Evolutionary conservation across 2,888 invertebrate species (phyloP), one percentile per base, ranked within the genome.

Genomic region (Aromia moschata): DNA sequence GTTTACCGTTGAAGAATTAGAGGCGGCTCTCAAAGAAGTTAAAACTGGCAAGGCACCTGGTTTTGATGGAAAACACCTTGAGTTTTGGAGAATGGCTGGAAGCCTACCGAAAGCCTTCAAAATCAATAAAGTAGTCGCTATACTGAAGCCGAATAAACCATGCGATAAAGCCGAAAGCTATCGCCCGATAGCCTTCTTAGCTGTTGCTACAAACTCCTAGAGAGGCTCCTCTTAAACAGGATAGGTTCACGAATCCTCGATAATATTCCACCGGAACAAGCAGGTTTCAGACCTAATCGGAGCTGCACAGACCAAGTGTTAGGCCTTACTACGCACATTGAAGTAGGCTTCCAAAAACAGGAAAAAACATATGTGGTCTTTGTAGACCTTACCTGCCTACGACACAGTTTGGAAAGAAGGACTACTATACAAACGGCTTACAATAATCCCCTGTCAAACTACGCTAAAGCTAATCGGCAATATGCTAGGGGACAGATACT

Each of bases 231-330:
- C 18, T 54, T 30, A 18, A 60, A 63, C 20, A 53, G 60, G 54
- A 61, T 61, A n/a, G 10, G 17, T 25, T 9, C 4, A 41, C 38
- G 14, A 45, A 45, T 40, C 25, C 40, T 46, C 14, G 30, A 37
- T 20, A 9, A 5, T 4, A 16, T 59, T 14, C 58, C 64, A 4
- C 36, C 52, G 20, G 58, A 65, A 47, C 64, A 66, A 44, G 64
- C 66, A 41, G 64, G 61, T 14, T 65, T 65, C 38, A 15, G 58
- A 30, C 43, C 52, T 11, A 41, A 61, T 10, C 16, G 59, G 33
- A 66, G 51, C 52, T 62, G 62, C 40, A 5, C 20, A 11, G 58
- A 66, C 40, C 64, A 66, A 46, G 62, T 65, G 2, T 53, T 65
- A 9, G 20, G 56, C 11, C 60, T 66, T n/a, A 60, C 65, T 7